A percentile compares a stretch with the other conserved stretches of the same genome.
phyloP scores from a whole-genome alignment of 1,140 invertebrate species.

The Triops longicaudatus region DNA sequence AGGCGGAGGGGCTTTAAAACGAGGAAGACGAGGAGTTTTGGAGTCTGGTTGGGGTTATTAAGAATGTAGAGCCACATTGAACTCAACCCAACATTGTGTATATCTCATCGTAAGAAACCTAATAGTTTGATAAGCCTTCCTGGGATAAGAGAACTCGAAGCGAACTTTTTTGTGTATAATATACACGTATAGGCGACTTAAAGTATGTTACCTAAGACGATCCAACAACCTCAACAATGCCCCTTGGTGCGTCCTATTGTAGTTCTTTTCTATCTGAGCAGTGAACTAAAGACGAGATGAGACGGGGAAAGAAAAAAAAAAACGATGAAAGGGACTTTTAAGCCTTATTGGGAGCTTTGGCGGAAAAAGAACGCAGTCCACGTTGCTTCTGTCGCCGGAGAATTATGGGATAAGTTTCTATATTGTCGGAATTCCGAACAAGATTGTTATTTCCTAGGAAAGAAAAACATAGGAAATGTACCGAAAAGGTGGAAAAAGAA shows the following conservation, averaged over 20 bases:
- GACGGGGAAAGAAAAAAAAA: too few species aligned
- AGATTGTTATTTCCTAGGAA: background rate
- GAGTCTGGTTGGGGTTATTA: background rate
- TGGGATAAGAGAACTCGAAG: background rate
- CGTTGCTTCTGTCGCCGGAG: background rate
- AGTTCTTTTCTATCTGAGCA: background rate
- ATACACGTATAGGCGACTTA: background rate
- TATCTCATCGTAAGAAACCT: background rate
- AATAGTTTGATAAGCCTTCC: constrained; percentile 1
- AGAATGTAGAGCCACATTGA: background rate
- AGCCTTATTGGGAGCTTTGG: background rate
- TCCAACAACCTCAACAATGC: background rate
- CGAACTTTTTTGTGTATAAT: background rate
- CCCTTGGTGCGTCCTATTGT: background rate
- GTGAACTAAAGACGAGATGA: background rate
- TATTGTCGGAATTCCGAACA: background rate
- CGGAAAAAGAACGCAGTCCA: background rate
- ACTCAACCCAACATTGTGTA: background rate
- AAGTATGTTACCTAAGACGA: background rate
- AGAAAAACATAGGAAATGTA: background rate
- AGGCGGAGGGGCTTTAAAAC: background rate
- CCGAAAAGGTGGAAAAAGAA: too few species aligned
- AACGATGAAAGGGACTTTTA: background rate
- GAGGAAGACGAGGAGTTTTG: background rate
- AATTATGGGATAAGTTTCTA: background rate